A percentile compares a stretch with the other conserved stretches of the same genome.
Conservation (phyloP, 2,888 invertebrate genomes). For the Sphecodes monilicornis region DNA sequence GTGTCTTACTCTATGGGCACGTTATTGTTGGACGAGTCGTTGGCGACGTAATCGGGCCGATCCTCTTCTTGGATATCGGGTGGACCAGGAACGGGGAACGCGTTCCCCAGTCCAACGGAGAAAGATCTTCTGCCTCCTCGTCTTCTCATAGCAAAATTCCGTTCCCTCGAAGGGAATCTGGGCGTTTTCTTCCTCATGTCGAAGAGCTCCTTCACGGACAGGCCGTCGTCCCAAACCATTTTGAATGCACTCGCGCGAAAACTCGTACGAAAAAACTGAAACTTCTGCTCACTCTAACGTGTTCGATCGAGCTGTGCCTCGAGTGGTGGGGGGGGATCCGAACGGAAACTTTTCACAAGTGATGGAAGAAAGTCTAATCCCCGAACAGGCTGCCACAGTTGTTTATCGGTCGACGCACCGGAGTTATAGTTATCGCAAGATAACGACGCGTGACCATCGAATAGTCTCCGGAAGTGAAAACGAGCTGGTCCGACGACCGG, state of each 20-base stretch:
- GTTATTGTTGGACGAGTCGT: conserved; percentile 57
- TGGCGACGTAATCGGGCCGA: conserved; percentile 45
- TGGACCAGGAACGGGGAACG: conserved; percentile 63
- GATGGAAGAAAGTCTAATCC: neutral
- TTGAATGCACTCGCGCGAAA: neutral
- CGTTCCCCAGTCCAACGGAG: conserved; percentile 64
- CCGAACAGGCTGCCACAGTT: neutral
- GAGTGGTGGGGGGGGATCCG: neutral
- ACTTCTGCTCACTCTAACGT: neutral
- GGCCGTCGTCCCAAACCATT: conserved; percentile 80
- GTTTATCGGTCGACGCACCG: conserved; percentile 4
- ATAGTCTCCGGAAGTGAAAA: neutral
- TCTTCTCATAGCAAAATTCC: conserved; percentile 89
- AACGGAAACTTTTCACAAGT: neutral
- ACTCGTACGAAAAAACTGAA: neutral
- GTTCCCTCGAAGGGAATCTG: conserved; percentile 89
- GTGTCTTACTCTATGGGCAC: conserved; percentile 61
- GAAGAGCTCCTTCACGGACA: conserved; percentile 80
- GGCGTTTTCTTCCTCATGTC: conserved; percentile 86
- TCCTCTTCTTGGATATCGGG: conserved; percentile 61
- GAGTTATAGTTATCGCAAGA: conserved; percentile 1
- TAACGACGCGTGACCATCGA: conserved; percentile 5
- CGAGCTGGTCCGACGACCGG: conserved; percentile 35
- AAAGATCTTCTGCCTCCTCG: conserved; percentile 79
- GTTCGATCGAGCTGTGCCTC: neutral